Evolutionary conservation across 2,797 vertebrate species (phyloP).

Genomic region (Rhinatrema bivittatum): DNA sequence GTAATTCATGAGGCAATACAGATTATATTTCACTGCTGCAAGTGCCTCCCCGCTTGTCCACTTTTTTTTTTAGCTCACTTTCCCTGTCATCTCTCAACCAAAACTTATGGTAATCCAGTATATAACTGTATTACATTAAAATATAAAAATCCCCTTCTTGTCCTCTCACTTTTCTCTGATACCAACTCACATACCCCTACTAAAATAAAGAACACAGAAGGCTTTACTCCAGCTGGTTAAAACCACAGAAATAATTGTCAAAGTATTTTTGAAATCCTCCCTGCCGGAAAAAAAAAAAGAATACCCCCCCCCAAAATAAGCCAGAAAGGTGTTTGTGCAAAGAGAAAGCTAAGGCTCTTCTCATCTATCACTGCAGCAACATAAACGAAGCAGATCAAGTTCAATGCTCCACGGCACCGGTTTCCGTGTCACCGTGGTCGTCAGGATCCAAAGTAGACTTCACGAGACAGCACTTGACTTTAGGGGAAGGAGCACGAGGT

Average conservation of each 20-base stretch:
- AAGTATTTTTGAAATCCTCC: too few species aligned
- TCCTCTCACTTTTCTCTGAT: conserved; percentile 8
- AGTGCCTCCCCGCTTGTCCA: too few species aligned
- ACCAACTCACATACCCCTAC: too few species aligned
- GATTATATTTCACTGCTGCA: too few species aligned
- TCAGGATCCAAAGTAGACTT: conserved; percentile 67
- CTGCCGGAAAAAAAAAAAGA: neutral
- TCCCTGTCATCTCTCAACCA: too few species aligned
- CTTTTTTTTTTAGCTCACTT: too few species aligned
- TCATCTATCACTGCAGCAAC: conserved; percentile 69
- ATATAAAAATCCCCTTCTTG: too few species aligned
- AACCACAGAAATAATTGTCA: neutral
- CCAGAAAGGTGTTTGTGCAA: conserved; percentile 44
- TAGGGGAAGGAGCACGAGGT: conserved; percentile 77
- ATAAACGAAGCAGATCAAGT: conserved; percentile 84
- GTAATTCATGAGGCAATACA: too few species aligned
- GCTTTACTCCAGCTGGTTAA: conserved; percentile 3
- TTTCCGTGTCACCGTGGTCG: conserved; percentile 74
- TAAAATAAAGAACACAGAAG: neutral
- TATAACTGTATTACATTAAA: too few species aligned
- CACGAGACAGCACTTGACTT: conserved; percentile 79
- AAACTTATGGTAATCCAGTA: too few species aligned
- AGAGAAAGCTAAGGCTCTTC: conserved; percentile 73
- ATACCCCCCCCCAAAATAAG: accelerated
- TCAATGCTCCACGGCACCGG: conserved; percentile 85